phyloP scores from a whole-genome alignment of 1,140 invertebrate genomes.

The Conus betulinus region DNA sequence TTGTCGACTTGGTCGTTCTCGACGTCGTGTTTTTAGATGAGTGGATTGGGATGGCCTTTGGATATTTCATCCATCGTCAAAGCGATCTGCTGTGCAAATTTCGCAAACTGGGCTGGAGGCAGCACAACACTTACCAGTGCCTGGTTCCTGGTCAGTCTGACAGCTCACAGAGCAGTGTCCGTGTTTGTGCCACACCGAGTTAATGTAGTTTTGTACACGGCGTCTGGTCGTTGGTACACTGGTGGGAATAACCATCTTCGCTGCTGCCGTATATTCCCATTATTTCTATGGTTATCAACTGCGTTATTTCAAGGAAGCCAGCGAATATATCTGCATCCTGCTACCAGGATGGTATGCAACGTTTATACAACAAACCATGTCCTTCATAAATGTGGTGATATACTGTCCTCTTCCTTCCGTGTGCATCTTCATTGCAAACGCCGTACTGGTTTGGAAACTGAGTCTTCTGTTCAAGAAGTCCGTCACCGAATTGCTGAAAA shows the following conservation, averaged over 20 bases:
- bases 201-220: neutral
- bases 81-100: constrained; percentile 18
- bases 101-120: constrained; percentile 32
- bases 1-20: constrained; percentile 4
- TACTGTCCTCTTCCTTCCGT: neutral
- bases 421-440: neutral
- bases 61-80: constrained; percentile 15
- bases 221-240: neutral
- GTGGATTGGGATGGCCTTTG: neutral
- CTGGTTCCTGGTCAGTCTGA: constrained; percentile 42
- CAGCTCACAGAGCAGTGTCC: constrained; percentile 39
- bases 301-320: neutral
- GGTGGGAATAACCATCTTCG: neutral
- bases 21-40: neutral
- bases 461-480: neutral
- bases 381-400: neutral
- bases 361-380: neutral
- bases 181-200: constrained; percentile 28
- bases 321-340: neutral
- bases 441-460: neutral
- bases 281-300: neutral
- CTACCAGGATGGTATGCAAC: neutral
- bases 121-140: constrained; percentile 7
- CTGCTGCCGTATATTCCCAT: neutral
- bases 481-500: neutral